Base-by-base conservation (phyloP, 2,888 invertebrate species). In the Drosophila pseudotakahashii region DNA sequence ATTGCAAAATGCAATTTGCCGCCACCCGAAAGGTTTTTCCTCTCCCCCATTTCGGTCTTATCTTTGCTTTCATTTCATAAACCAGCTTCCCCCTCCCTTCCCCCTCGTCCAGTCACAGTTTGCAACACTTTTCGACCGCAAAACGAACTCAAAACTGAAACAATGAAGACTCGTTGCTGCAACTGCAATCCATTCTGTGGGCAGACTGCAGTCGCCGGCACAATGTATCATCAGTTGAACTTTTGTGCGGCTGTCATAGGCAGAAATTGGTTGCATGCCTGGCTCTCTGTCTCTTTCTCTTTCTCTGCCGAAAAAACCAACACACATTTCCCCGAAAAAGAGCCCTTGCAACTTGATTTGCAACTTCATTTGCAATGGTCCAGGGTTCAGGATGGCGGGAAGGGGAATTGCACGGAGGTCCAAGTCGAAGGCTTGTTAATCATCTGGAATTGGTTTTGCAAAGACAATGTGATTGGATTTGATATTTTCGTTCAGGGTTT, bases 51-150 rank as follows among this genome's bases (percentile, higher is more conserved):
- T 72, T 39, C 67, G 54, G 74, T 76, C 86, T 86, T 84, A 86
- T 86, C 84, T 84, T 86, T 84, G 84, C 84, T 81, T 84, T 84
- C 84, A 81, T 86, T 84, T 83, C 84, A 84, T 86, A 79, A 82
- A 85, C 82, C 83, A 76, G 59, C 78, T 67, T 45, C 79, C 59
- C 68, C 68, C 5, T 26, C 57, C 57, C 7, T 7, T 1, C 32
- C 57, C 57, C 7, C 30, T 1, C 32, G 50, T 54, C 54, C 58
- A 64, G 84, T 81, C 82, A 82, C 85, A 82, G 77, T 82, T 85
- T 78, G 81, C 71, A 74, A 77, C 73, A 78, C 74, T 77, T 86
- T 79, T 73, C 76, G 75, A 69, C 78, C 75, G 77, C 79, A 82
- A 75, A 75, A 74, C 68, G 66, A 77, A 78, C 73, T 75, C 76